Conservation (phyloP, 2,797 vertebrate genomes). For the Agapornis canus region DNA sequence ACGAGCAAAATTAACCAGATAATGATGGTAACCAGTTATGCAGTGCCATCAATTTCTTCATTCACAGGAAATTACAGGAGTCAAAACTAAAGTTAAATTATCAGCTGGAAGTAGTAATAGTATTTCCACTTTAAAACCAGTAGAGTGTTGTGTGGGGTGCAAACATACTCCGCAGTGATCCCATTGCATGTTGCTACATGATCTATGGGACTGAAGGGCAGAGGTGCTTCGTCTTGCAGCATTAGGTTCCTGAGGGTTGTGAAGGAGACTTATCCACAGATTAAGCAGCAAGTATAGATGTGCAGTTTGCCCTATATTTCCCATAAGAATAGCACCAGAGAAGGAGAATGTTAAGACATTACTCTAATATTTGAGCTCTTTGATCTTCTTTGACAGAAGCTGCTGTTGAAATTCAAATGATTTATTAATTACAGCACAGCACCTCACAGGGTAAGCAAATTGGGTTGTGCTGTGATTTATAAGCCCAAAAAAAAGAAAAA, state of each 20-base stretch:
- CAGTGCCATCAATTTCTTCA: not conserved
- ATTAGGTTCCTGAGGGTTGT: not conserved
- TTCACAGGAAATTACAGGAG: not conserved
- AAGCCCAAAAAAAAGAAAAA: not conserved
- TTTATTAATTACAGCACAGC: constrained; percentile 14
- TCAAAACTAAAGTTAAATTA: not conserved
- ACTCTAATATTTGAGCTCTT: constrained; percentile 11
- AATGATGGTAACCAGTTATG: not conserved
- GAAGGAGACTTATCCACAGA: not conserved
- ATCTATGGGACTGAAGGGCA: not conserved
- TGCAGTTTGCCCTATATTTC: not conserved
- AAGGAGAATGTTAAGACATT: not conserved
- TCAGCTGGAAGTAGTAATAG: not conserved
- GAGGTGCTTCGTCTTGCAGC: not conserved
- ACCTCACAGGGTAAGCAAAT: not conserved
- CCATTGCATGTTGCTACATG: not conserved
- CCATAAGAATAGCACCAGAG: not conserved
- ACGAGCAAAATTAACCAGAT: not conserved
- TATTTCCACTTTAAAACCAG: not conserved
- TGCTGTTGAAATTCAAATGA: constrained; percentile 50
- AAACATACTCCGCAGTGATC: rapidly evolving
- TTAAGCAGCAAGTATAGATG: not conserved
- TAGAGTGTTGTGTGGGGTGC: not conserved
- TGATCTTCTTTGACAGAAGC: constrained; percentile 46
- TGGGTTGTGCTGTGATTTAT: constrained; percentile 20